Base-by-base conservation (phyloP, 2,113 vertebrate species). In the Lichenostomus cassidix region DNA sequence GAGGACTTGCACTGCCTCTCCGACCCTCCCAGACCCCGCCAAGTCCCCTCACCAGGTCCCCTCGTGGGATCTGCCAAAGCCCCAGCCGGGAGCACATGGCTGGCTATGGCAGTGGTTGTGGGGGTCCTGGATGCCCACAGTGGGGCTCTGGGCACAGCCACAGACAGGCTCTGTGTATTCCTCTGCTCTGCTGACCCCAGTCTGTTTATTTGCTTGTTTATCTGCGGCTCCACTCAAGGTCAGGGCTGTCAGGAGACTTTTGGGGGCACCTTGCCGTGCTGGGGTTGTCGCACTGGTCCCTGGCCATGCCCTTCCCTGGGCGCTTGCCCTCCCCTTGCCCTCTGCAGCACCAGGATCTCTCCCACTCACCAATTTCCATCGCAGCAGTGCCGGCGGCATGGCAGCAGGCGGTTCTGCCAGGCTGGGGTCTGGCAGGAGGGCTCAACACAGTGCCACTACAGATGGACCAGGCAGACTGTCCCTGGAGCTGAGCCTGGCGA, bases 401-500 rank as follows among this genome's bases (percentile, higher is more conserved):
- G 63, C 3, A 1, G 52, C 81, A 75, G 82, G 87, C 25, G 0
- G 49, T 76, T 79, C 75, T 88, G 85, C 81, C 62, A 8, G 87
- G 47, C 42, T 42, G 53, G 82, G 82, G 37, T 92, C 88, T 95
- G 79, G 62, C 18, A 1, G 79, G 59, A 63, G 64, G 41, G 75
- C 33, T 86, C 88, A 90, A 93, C 39, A 33, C 2, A 1, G 71
- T 77, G 67, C 55, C 55, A 14, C 91, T 58, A 92, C 85, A 86
- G 90, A 90, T 88, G 96, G 95, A 93, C 42, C 15, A 8, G 37
- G 28, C 77, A 78, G 75, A 65, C 89, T 93, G 86, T 60, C 67
- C 49, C 70, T 92, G 65, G 35, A 88, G 83, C 86, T 3, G 41
- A 58, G 64, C 85, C 37, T 58, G 78, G 42, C 0, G 3, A 83